Percentiles rank a stretch among this genome's conserved stretches.
Conservation (phyloP, 2,888 invertebrate genomes). For the Onthophagus sagittarius region DNA sequence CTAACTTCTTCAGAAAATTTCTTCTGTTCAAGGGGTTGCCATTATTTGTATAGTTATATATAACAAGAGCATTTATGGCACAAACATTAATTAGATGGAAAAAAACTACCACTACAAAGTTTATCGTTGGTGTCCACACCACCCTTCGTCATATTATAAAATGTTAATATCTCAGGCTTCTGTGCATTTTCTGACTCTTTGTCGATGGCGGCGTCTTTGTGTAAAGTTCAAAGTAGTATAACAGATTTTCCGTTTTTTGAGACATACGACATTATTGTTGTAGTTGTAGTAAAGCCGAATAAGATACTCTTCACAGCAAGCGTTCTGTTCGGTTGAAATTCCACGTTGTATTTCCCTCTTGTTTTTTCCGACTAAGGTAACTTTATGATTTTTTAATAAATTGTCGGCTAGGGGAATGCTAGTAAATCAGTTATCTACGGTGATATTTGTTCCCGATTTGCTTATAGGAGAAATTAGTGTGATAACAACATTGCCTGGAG, state of each 20-base stretch:
- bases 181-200: constrained; percentile 7
- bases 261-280: background rate
- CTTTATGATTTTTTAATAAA: constrained; percentile 9
- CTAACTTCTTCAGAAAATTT: constrained; percentile 10
- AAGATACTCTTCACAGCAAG: too few species aligned
- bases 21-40: background rate
- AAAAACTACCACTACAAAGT: constrained; percentile 20
- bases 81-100: constrained; percentile 6
- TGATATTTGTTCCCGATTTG: constrained; percentile 18
- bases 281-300: too few species aligned
- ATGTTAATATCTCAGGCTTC: constrained; percentile 9
- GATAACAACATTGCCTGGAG: constrained; percentile 12
- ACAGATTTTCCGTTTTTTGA: constrained; percentile 13
- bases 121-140: constrained; percentile 15
- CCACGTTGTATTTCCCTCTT: constrained; percentile 12
- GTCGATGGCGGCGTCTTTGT: constrained; percentile 17
- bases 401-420: constrained; percentile 1
- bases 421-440: constrained; percentile 20
- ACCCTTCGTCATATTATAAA: constrained; percentile 16
- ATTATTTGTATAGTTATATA: constrained; percentile 6
- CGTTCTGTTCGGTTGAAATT: too few species aligned
- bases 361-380: constrained; percentile 20
- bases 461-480: constrained; percentile 10
- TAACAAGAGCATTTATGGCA: constrained; percentile 17
- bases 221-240: constrained; percentile 13